Conservation (phyloP, 2,888 invertebrate genomes). For the Alsophila aescularia region DNA sequence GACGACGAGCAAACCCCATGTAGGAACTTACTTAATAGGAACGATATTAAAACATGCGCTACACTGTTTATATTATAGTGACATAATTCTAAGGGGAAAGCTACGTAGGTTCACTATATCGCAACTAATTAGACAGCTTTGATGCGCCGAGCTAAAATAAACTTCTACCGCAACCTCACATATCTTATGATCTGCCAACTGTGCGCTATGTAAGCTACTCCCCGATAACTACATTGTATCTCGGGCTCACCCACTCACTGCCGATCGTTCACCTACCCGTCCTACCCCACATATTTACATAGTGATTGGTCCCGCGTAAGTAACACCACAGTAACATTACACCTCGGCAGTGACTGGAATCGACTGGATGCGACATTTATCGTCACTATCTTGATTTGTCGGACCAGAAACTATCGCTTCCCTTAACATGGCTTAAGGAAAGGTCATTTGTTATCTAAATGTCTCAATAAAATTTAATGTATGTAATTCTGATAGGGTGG, state of each 20-base stretch:
- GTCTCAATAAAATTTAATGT: conserved; percentile 63
- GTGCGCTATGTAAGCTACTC: conserved; percentile 17
- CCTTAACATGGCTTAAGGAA: conserved; percentile 55
- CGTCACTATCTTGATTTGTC: conserved; percentile 76
- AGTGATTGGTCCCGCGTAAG: conserved; percentile 76
- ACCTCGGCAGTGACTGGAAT: conserved; percentile 62
- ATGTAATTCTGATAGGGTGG: conserved; percentile 39
- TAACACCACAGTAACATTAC: conserved; percentile 69
- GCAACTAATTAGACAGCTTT: too few species aligned
- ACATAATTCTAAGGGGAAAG: too few species aligned
- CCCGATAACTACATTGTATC: conserved; percentile 5
- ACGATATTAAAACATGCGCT: too few species aligned
- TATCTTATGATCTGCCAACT: background rate
- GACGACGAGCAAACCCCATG: background rate
- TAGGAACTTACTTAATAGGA: too few species aligned
- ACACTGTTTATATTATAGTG: too few species aligned
- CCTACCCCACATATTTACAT: conserved; percentile 78
- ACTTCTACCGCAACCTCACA: too few species aligned
- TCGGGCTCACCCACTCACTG: conserved; percentile 69
- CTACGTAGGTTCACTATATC: too few species aligned
- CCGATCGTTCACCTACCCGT: conserved; percentile 72
- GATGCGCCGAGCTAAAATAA: too few species aligned
- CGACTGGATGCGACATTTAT: conserved; percentile 68
- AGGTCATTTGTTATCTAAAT: conserved; percentile 60
- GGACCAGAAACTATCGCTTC: conserved; percentile 56